A percentile compares a stretch with the other conserved stretches of the same genome.
Conservation (phyloP, 2,888 invertebrate genomes). For the Parapristionchus giblindavisi region DNA sequence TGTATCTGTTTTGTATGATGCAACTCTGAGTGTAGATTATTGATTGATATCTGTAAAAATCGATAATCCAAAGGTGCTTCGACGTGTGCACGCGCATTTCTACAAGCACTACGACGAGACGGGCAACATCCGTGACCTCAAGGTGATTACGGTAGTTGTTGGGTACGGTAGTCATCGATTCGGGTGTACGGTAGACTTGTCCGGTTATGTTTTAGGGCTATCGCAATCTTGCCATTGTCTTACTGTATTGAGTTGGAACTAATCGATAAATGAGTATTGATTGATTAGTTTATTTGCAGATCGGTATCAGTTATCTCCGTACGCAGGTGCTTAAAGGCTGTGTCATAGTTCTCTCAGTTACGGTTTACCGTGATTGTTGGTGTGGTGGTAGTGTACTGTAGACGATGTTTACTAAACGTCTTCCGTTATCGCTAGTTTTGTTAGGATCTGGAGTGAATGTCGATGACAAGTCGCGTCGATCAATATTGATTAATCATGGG, state of each 20-base stretch:
- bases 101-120: conserved; percentile 78
- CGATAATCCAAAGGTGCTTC: conserved; percentile 60
- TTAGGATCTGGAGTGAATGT: no score
- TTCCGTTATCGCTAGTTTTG: no score
- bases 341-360: conserved; percentile 59
- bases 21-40: no score
- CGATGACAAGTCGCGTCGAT: neutral
- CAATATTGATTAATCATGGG: neutral
- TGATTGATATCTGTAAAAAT: no score
- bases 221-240: neutral
- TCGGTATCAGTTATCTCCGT: conserved; percentile 52
- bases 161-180: neutral
- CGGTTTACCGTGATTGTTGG: neutral
- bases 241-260: neutral
- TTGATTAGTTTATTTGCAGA: conserved; percentile 41
- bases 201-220: neutral
- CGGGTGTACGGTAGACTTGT: neutral
- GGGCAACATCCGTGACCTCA: conserved; percentile 49
- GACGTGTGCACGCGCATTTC: conserved; percentile 81
- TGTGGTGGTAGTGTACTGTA: no score
- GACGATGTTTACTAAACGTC: no score
- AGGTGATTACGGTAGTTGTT: conserved; percentile 43
- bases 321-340: conserved; percentile 56
- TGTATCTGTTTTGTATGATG: no score
- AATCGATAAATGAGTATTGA: neutral